phyloP scores from a whole-genome alignment of 2,888 invertebrate genomes.

The Parnassius glacialis region DNA sequence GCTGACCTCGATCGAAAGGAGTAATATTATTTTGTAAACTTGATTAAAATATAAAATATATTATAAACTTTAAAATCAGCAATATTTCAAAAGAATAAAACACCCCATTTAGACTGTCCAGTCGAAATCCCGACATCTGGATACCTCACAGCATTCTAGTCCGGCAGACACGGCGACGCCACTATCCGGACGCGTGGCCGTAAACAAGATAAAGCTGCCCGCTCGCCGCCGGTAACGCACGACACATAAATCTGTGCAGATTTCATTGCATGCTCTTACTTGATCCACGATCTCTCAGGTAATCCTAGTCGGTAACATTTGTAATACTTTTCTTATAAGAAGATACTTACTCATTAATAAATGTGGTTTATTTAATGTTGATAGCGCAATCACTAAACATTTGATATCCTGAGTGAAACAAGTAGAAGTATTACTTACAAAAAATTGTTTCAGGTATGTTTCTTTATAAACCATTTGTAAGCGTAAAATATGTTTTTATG shows the following conservation, averaged over 20 bases:
- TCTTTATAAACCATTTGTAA: too few relatives aligned
- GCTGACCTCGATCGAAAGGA: too few relatives aligned
- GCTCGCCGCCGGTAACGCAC: conserved; percentile 39
- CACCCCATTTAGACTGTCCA: conserved; percentile 31
- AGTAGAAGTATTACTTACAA: too few relatives aligned
- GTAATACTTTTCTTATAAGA: not conserved
- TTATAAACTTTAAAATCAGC: too few relatives aligned
- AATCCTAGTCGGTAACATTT: conserved; percentile 41
- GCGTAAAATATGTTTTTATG: too few relatives aligned
- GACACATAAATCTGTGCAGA: conserved; percentile 60
- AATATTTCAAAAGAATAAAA: too few relatives aligned
- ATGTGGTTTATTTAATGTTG: too few relatives aligned
- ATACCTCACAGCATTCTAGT: conserved; percentile 35
- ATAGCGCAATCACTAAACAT: too few relatives aligned
- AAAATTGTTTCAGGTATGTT: too few relatives aligned
- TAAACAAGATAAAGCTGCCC: conserved; percentile 64
- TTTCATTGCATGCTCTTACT: conserved; percentile 51
- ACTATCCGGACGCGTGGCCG: conserved; percentile 36
- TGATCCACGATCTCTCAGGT: conserved; percentile 46
- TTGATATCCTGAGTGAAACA: too few relatives aligned
- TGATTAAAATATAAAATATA: too few relatives aligned
- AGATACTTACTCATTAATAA: not conserved
- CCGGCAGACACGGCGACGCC: conserved; percentile 46
- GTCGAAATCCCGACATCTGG: conserved; percentile 40
- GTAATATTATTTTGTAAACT: too few relatives aligned